Evolutionary conservation across 1,140 invertebrate species (phyloP).

Genomic region (Aphelinus certus): DNA sequence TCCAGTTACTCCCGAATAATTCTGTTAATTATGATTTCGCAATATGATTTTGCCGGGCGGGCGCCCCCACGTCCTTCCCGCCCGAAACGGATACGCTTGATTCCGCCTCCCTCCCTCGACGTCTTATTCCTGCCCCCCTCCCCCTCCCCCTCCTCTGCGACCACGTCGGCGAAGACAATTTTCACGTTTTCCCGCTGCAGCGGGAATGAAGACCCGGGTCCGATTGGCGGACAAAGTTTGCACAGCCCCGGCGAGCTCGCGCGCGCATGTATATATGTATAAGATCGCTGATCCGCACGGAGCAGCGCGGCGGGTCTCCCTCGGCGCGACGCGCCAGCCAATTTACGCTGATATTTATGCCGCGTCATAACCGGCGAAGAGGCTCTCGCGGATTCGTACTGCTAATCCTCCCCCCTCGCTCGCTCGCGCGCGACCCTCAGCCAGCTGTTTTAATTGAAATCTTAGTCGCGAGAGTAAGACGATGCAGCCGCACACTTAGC

Average conservation of each 20-base stretch:
- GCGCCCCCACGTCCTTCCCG: neutral
- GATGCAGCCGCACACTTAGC: conserved; percentile 29
- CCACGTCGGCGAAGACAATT: too few species aligned
- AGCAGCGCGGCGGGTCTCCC: too few species aligned
- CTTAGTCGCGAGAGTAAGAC: conserved; percentile 57
- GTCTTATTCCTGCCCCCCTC: conserved; percentile 47
- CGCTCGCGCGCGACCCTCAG: neutral
- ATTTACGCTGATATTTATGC: conserved; percentile 68
- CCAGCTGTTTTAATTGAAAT: conserved; percentile 68
- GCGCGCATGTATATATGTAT: too few species aligned
- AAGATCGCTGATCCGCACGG: too few species aligned
- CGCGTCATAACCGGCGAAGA: conserved; percentile 60
- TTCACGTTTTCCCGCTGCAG: too few species aligned
- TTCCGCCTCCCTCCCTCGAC: conserved; percentile 28
- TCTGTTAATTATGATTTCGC: conserved; percentile 65
- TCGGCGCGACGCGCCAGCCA: conserved; percentile 43
- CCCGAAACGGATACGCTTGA: conserved; percentile 34
- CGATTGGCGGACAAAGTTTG: too few species aligned
- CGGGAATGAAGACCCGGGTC: too few species aligned
- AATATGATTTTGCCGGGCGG: conserved; percentile 53
- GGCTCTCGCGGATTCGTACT: conserved; percentile 62
- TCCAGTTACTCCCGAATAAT: conserved; percentile 59
- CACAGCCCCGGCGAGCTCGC: too few species aligned
- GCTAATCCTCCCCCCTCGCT: conserved; percentile 56
- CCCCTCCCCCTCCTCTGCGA: conserved; percentile 28